Evolutionary conservation across 35 echinoderm and acorn worm species (phyloP).

Genomic region (Strongylocentrotus purpuratus): DNA sequence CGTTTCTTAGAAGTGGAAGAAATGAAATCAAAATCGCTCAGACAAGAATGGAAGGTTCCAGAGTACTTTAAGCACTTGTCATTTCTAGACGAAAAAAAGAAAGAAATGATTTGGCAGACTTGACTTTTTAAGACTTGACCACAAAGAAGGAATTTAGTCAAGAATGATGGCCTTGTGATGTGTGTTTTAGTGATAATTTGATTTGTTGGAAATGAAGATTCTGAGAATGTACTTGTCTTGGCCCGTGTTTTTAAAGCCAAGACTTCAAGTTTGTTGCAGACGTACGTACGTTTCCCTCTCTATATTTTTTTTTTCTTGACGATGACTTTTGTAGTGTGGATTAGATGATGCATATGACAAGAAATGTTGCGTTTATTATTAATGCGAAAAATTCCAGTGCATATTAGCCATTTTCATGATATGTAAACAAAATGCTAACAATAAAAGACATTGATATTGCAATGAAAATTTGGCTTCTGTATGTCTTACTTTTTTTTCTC

Average conservation of each 20-base stretch:
- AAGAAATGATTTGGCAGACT: background rate
- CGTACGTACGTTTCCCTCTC: background rate
- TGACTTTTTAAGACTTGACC: constrained; percentile 16
- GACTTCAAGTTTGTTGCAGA: background rate
- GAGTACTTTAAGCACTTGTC: background rate
- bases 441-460: constrained; percentile 47
- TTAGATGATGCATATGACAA: constrained; percentile 25
- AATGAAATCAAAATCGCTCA: background rate
- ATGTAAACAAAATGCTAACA: constrained; percentile 40
- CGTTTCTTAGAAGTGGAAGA: background rate
- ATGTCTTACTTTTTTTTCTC: background rate
- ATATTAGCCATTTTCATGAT: constrained; percentile 55
- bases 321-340: constrained; percentile 48
- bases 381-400: constrained; percentile 52
- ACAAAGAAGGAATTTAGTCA: background rate
- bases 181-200: background rate
- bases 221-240: background rate
- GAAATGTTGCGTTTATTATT: constrained; percentile 48
- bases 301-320: background rate
- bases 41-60: background rate
- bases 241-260: background rate
- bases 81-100: background rate
- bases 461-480: background rate
- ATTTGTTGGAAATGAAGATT: background rate
- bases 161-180: background rate